These are phyloP conservation scores for Sycophila texana DNA, from an alignment of 2,888 invertebrate species.

Conservation along the genomic window DNA sequence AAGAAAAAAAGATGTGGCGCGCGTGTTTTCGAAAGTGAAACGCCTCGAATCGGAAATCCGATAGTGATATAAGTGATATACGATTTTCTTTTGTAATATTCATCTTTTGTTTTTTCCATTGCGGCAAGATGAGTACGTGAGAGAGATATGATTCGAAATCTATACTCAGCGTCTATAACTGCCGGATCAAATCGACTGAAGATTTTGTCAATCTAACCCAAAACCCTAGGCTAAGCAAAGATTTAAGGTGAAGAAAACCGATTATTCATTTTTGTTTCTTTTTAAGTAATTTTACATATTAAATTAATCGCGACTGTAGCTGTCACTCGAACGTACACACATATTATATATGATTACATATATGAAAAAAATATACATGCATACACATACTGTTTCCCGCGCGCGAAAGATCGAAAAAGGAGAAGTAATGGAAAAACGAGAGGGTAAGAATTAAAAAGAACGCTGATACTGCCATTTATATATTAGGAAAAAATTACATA, in stretches of 20 bases:
- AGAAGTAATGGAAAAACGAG: conserved; percentile 39
- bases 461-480: conserved; percentile 56
- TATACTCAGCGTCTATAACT: conserved; percentile 46
- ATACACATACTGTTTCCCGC: conserved; percentile 48
- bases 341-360: conserved; percentile 60
- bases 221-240: conserved; percentile 50
- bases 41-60: conserved; percentile 49
- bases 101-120: conserved; percentile 37
- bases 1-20: conserved; percentile 4
- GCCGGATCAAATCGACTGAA: conserved; percentile 54
- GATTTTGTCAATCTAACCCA: conserved; percentile 47
- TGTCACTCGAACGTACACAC: conserved; percentile 50
- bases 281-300: conserved; percentile 49
- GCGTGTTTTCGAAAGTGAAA: conserved; percentile 26
- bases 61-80: conserved; percentile 56
- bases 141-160: conserved; percentile 48
- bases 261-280: conserved; percentile 42
- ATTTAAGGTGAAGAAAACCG: conserved; percentile 29
- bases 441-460: conserved; percentile 50
- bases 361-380: conserved; percentile 49
- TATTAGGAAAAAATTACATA: conserved; percentile 52
- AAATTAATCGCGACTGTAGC: conserved; percentile 45
- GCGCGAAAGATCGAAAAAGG: conserved; percentile 44
- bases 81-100: conserved; percentile 51
- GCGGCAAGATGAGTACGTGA: conserved; percentile 51